These are phyloP conservation scores for Rostratula benghalensis DNA, from an alignment of 2,113 vertebrate species.

Conservation along the genomic window DNA sequence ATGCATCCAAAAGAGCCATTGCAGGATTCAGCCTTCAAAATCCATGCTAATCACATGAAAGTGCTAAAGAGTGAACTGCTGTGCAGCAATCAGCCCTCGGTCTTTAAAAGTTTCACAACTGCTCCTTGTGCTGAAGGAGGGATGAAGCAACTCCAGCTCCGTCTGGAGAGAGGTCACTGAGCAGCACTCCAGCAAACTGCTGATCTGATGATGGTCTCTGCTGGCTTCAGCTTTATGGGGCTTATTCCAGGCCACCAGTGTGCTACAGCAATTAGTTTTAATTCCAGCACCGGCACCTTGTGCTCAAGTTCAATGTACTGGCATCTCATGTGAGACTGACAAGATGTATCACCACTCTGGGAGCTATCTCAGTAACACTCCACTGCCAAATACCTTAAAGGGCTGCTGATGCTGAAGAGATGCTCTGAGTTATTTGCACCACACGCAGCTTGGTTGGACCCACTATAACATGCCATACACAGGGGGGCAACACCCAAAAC, in stretches of 20 bases:
- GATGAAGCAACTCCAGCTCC: not conserved
- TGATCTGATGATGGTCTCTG: not conserved
- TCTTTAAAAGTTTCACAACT: not conserved
- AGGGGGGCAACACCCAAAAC: not conserved
- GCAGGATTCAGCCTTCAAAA: not conserved
- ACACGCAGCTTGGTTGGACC: not conserved
- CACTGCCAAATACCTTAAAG: not conserved
- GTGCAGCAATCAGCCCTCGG: not conserved
- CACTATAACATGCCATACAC: not conserved
- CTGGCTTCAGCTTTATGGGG: not conserved
- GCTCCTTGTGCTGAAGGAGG: not conserved
- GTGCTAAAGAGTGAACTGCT: not conserved
- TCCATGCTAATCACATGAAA: fast-evolving
- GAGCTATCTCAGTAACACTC: not conserved
- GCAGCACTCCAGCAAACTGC: not conserved
- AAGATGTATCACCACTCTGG: not conserved
- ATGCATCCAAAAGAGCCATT: not conserved
- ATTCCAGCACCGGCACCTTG: not conserved
- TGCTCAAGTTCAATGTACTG: not conserved
- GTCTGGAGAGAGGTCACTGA: not conserved
- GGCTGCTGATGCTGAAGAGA: not conserved
- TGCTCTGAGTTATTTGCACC: not conserved
- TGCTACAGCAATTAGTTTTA: not conserved
- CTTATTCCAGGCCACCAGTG: not conserved
- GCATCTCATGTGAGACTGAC: constrained; percentile 28